A percentile compares a stretch with the other conserved stretches of the same genome.
phyloP scores from a whole-genome alignment of 2,888 invertebrate species.

The Parnassius apollo region DNA sequence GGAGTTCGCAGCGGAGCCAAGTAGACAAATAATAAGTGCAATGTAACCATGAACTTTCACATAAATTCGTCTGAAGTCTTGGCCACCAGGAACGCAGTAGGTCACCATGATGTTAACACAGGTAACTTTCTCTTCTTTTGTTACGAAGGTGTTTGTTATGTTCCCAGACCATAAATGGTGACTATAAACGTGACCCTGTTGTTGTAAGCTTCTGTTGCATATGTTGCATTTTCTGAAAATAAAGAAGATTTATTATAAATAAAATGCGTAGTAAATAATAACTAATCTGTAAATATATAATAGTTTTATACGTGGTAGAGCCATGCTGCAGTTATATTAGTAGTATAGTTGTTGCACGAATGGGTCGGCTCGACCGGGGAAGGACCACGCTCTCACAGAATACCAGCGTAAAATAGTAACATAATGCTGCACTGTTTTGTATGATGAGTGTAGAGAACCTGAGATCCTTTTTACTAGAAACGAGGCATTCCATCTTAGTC shows the following conservation, averaged over 20 bases:
- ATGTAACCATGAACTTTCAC: conserved; percentile 90
- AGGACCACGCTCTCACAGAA: no score
- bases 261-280: neutral
- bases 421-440: no score
- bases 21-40: conserved; percentile 91
- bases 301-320: no score
- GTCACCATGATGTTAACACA: conserved; percentile 40
- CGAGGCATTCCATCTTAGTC: no score
- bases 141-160: neutral
- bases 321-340: no score
- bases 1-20: conserved; percentile 93
- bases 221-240: conserved; percentile 12
- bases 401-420: no score
- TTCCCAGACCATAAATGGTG: neutral
- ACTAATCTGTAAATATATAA: neutral
- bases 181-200: neutral
- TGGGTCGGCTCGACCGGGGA: no score
- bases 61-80: conserved; percentile 83
- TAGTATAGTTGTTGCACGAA: no score
- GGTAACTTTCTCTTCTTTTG: conserved; percentile 6
- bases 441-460: no score
- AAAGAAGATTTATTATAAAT: neutral
- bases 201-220: neutral
- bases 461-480: no score
- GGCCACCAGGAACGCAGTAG: conserved; percentile 79